These are phyloP conservation scores for Bombus polaris DNA, from an alignment of 1,140 invertebrate species.

Conservation along the genomic window DNA sequence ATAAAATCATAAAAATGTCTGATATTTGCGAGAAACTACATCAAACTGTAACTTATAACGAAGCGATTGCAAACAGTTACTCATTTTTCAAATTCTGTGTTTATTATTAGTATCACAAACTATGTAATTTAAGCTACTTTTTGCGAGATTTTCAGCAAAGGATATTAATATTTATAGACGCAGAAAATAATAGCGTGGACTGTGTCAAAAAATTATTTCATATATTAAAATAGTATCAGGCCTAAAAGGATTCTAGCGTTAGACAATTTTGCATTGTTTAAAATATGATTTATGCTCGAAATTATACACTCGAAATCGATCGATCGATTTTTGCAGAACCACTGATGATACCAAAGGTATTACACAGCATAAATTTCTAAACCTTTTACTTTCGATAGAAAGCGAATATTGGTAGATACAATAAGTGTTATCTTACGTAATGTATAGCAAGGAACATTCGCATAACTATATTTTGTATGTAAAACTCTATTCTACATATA, in stretches of 20 bases:
- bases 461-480: neutral
- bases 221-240: too few relatives aligned
- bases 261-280: neutral
- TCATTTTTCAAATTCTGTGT: neutral
- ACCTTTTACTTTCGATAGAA: neutral
- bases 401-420: neutral
- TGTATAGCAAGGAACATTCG: neutral
- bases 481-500: neutral
- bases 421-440: neutral
- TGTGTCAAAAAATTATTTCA: too few relatives aligned
- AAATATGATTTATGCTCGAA: neutral
- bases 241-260: too few relatives aligned
- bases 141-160: neutral
- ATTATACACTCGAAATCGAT: neutral
- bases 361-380: neutral
- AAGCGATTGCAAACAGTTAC: neutral
- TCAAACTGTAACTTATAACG: neutral
- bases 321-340: too few relatives aligned
- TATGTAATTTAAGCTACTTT: neutral
- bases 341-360: neutral
- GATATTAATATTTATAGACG: neutral
- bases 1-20: neutral
- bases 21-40: neutral
- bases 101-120: neutral
- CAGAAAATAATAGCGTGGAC: too few relatives aligned